Evolutionary conservation across 2,888 invertebrate genomes (phyloP), one percentile per base, ranked within the genome.

Genomic region (Schizotus pectinicornis): DNA sequence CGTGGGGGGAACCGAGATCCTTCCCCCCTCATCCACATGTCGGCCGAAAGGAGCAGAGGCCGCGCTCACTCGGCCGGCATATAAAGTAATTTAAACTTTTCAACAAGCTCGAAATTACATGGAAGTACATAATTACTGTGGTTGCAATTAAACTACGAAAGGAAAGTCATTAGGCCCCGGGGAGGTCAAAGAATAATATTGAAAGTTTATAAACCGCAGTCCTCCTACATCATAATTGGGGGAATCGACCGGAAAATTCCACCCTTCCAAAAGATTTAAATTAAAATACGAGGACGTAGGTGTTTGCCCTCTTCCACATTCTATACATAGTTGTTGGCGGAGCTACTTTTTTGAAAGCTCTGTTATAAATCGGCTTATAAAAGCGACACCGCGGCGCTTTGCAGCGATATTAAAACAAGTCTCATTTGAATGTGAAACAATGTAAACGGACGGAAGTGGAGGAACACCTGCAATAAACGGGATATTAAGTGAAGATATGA

Each of bases 71-170:
- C 51, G 64, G 60, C 69, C 65, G 62, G 65, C 72, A 69, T 72
- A 73, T 75, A 75, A 76, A 76, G 75, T 72, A 74, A 77, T 77
- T 77, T 74, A 74, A 76, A 77, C 73, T 77, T 77, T 75, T 75
- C 74, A 75, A 74, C 76, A 69, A 74, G 71, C 71, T 68, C 66
- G 67, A 71, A 74, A 76, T 76, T 75, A 74, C 74, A 74, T 71
- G 72, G 67, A 72, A 74, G 74, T 72, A 74, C 72, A 75, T 77
- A 76, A 77, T 77, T 76, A 74, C 73, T 70, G 71, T 67, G 69
- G 72, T 70, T 58, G 65, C 62, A 63, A 65, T 65, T 65, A 65
- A 65, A 65, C 54, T 59, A 43, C 56, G 62, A 68, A 69, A 69
- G 67, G 67, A 69, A 71, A 69, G 66, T 68, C 67, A 68, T 67